Conservation (phyloP, 2,797 vertebrate species). For the Myotis planiceps region DNA sequence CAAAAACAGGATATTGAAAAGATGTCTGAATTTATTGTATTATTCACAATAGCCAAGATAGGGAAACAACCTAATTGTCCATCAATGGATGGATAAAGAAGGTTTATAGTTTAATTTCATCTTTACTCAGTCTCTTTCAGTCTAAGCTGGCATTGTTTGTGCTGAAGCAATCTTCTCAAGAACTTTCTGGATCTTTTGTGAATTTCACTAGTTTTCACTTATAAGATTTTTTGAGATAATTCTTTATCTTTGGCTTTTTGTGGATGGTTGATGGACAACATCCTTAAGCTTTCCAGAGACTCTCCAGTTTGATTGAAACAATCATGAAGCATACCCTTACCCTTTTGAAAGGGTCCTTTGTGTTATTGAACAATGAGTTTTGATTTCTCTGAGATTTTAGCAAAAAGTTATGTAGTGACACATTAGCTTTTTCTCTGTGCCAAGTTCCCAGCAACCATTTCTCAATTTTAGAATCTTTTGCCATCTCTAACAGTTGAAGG, state of each 20-base stretch:
- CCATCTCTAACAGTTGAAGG: neutral
- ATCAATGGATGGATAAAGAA: neutral
- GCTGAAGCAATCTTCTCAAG: neutral
- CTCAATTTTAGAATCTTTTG: constrained; percentile 30
- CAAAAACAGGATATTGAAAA: neutral
- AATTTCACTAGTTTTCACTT: neutral
- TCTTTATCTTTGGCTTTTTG: neutral
- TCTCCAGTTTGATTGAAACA: neutral
- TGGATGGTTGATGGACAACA: neutral
- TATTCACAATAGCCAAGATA: neutral
- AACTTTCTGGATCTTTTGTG: neutral
- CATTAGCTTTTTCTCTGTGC: neutral
- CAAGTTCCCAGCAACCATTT: neutral
- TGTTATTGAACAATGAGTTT: neutral
- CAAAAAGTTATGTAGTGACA: neutral
- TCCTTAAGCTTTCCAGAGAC: neutral
- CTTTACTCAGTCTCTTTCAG: neutral
- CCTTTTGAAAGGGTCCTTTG: neutral
- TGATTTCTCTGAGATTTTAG: neutral
- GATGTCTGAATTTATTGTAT: neutral
- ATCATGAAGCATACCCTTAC: neutral
- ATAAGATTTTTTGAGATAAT: neutral
- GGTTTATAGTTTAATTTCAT: neutral
- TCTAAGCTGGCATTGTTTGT: neutral
- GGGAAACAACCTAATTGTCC: neutral